These are phyloP conservation scores for Acanthisitta chloris DNA, from an alignment of 2,113 vertebrate genomes.

Conservation along the genomic window DNA sequence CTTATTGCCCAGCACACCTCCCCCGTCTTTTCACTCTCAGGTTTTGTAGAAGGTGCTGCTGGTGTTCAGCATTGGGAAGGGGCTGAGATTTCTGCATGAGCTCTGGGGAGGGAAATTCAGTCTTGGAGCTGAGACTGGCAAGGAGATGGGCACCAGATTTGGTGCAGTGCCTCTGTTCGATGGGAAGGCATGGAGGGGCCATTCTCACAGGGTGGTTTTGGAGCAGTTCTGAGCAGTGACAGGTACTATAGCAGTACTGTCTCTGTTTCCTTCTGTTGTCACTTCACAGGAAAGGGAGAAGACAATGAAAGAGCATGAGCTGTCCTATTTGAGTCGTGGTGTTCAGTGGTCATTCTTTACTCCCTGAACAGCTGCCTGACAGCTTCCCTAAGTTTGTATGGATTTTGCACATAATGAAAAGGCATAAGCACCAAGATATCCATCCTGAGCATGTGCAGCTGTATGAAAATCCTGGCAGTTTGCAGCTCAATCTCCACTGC, in stretches of 20 bases:
- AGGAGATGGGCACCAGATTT: not conserved
- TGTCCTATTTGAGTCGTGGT: not conserved
- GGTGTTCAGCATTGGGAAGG: not conserved
- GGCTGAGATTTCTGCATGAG: not conserved
- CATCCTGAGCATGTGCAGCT: not conserved
- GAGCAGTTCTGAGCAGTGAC: not conserved
- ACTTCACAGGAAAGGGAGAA: not conserved
- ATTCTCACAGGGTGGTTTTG: not conserved
- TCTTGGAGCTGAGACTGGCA: not conserved
- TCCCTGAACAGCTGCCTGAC: not conserved
- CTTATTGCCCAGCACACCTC: not conserved
- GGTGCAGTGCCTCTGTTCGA: not conserved
- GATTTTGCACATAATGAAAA: not conserved
- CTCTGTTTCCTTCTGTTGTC: not conserved
- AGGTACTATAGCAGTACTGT: not conserved
- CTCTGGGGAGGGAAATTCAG: not conserved
- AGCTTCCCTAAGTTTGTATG: not conserved
- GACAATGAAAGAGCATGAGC: not conserved
- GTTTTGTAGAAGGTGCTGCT: not conserved
- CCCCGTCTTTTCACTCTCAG: rapidly evolving
- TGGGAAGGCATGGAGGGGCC: not conserved
- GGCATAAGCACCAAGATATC: not conserved
- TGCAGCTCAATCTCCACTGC: not conserved
- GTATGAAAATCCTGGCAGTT: not conserved
- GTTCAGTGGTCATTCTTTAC: not conserved